Percentiles rank a stretch among this genome's conserved stretches.
Conservation (phyloP, 2,797 vertebrate genomes). For the Triplophysa yarkandensis region DNA sequence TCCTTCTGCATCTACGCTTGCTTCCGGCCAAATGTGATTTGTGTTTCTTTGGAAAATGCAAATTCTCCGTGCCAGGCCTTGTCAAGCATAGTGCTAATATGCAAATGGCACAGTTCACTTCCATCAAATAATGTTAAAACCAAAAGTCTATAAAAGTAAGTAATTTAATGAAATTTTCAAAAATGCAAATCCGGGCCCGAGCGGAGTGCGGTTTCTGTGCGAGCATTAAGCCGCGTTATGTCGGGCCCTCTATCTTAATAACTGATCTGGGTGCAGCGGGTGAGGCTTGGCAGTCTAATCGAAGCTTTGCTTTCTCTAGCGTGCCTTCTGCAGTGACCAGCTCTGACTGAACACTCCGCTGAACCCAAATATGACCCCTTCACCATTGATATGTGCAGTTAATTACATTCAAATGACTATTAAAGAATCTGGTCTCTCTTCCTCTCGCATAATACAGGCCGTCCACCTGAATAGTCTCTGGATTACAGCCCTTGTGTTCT, state of each 20-base stretch:
- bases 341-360: conserved; percentile 75
- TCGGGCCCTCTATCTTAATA: conserved; percentile 80
- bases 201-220: conserved; percentile 73
- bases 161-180: conserved; percentile 82
- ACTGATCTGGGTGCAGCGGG: conserved; percentile 77
- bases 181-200: conserved; percentile 77
- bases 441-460: conserved; percentile 61
- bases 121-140: conserved; percentile 71
- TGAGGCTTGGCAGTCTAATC: conserved; percentile 74
- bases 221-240: conserved; percentile 77
- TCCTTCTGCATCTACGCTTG: conserved; percentile 51
- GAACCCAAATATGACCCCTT: conserved; percentile 75
- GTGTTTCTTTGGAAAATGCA: conserved; percentile 58
- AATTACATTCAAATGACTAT: conserved; percentile 76
- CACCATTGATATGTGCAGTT: conserved; percentile 77
- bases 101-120: conserved; percentile 59
- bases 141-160: conserved; percentile 78
- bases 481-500: conserved; percentile 44
- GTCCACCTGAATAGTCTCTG: conserved; percentile 56
- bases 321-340: conserved; percentile 78
- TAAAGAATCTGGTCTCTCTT: conserved; percentile 60
- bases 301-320: conserved; percentile 79
- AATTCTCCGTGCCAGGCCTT: conserved; percentile 39
- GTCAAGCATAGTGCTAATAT: conserved; percentile 55
- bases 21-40: conserved; percentile 68